A percentile compares a stretch with the other conserved stretches of the same genome.
phyloP scores from a whole-genome alignment of 2,113 vertebrate species.

The Hemicordylus capensis region DNA sequence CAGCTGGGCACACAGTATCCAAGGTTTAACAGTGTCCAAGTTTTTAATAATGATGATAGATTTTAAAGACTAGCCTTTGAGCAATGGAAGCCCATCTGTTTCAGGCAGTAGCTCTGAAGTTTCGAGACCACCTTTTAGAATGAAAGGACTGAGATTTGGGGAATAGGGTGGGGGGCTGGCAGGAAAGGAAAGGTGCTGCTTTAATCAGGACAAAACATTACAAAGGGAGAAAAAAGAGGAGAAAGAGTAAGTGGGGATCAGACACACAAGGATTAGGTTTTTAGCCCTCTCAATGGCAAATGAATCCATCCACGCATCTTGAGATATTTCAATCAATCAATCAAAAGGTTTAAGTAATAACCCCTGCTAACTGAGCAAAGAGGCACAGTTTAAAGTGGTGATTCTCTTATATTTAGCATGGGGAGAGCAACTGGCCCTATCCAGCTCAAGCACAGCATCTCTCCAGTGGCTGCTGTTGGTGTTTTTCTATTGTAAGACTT shows the following conservation, averaged over 20 bases:
- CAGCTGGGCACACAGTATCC: conserved; percentile 70
- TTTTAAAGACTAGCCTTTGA: conserved; percentile 68
- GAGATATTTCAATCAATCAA: too few species aligned
- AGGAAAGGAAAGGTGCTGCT: neutral
- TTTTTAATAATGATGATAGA: conserved; percentile 71
- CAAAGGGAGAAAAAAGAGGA: neutral
- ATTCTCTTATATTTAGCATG: too few species aligned
- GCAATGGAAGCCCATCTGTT: conserved; percentile 69
- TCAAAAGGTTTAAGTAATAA: too few species aligned
- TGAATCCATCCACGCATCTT: neutral
- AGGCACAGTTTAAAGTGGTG: too few species aligned
- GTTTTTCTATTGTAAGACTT: too few species aligned
- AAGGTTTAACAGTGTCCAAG: conserved; percentile 67
- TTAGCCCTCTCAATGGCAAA: neutral
- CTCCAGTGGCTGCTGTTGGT: too few species aligned
- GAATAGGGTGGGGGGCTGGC: too few species aligned
- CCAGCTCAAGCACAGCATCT: too few species aligned
- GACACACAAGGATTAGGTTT: neutral
- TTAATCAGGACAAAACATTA: neutral
- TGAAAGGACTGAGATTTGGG: neutral
- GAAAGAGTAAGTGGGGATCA: too few species aligned
- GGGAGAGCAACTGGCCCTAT: too few species aligned
- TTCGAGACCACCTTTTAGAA: neutral
- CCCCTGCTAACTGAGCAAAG: too few species aligned
- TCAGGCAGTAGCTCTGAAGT: conserved; percentile 51